A percentile compares a stretch with the other conserved stretches of the same genome.
Conservation (phyloP, 2,888 invertebrate genomes). For the Adelognathus sp. region DNA sequence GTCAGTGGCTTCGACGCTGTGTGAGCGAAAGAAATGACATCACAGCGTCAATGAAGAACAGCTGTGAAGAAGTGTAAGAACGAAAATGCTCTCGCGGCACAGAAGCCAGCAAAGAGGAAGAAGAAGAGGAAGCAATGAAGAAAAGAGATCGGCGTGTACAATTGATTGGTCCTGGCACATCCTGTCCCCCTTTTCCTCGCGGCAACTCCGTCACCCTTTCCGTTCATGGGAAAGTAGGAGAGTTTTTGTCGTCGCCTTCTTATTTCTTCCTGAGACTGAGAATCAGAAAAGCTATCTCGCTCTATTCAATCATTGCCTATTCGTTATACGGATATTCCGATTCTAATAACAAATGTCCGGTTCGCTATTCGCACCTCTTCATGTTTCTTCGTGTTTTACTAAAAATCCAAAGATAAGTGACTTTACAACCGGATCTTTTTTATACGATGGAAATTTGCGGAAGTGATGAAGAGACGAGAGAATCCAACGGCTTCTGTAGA, state of each 20-base stretch:
- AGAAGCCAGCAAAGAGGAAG: constrained; percentile 58
- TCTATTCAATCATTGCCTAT: constrained; percentile 7
- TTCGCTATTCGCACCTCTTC: not conserved
- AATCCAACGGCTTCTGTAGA: no score
- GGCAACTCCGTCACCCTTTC: constrained; percentile 56
- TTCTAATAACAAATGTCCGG: not conserved
- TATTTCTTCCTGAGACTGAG: constrained; percentile 30
- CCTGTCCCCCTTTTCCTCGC: constrained; percentile 69
- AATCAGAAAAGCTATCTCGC: constrained; percentile 32
- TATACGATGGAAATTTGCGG: not conserved
- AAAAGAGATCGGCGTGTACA: constrained; percentile 78
- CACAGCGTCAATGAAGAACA: not conserved
- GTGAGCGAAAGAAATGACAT: not conserved
- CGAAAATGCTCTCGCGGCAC: constrained; percentile 55
- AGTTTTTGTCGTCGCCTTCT: constrained; percentile 46
- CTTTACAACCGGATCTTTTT: not conserved
- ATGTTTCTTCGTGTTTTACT: no score
- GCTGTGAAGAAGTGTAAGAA: constrained; percentile 55
- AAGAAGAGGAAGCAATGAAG: constrained; percentile 55
- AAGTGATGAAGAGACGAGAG: not conserved
- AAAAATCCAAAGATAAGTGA: not conserved
- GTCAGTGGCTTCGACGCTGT: not conserved
- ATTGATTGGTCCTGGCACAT: constrained; percentile 80
- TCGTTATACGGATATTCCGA: constrained; percentile 20
- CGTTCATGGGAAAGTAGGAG: constrained; percentile 78